Percentiles rank a stretch among this genome's conserved stretches.
Conservation (phyloP, 1,140 invertebrate genomes). For the Drosophila serrata region DNA sequence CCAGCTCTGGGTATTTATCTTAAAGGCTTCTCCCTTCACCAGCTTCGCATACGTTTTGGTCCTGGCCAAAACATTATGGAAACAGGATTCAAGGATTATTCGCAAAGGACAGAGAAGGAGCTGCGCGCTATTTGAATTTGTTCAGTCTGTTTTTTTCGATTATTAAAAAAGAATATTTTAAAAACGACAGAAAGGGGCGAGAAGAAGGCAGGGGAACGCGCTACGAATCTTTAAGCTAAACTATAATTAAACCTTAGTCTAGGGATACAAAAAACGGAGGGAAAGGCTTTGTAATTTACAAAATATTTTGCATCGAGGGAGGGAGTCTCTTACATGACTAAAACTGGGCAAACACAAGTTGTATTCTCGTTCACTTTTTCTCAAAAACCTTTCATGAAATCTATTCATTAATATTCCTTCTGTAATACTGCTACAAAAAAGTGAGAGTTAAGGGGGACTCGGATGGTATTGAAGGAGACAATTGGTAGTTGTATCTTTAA, state of each 20-base stretch:
- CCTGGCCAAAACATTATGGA: conserved; percentile 61
- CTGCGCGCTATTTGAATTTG: conserved; percentile 68
- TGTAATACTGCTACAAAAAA: conserved; percentile 76
- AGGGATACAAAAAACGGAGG: conserved; percentile 10
- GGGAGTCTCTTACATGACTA: conserved; percentile 58
- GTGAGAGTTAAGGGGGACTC: conserved; percentile 21
- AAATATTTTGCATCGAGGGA: conserved; percentile 37
- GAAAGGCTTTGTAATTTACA: conserved; percentile 49
- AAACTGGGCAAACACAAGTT: conserved; percentile 78
- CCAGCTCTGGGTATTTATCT: conserved; percentile 4
- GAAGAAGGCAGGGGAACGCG: conserved; percentile 31
- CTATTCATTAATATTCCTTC: conserved; percentile 46
- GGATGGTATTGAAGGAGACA: conserved; percentile 1
- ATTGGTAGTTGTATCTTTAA: conserved; percentile 52
- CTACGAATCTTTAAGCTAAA: conserved; percentile 44
- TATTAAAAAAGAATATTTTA: conserved; percentile 40
- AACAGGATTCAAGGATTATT: conserved; percentile 34
- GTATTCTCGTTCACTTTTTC: conserved; percentile 50
- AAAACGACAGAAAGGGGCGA: conserved; percentile 8
- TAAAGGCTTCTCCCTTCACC: conserved; percentile 21
- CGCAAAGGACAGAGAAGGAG: conserved; percentile 14
- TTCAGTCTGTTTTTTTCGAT: conserved; percentile 80
- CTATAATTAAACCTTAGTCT: conserved; percentile 13
- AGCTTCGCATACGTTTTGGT: conserved; percentile 65
- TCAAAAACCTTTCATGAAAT: conserved; percentile 35